Evolutionary conservation across 1,140 invertebrate genomes (phyloP), one percentile per base, ranked within the genome.

Genomic region (Chironomus striatipennis): DNA sequence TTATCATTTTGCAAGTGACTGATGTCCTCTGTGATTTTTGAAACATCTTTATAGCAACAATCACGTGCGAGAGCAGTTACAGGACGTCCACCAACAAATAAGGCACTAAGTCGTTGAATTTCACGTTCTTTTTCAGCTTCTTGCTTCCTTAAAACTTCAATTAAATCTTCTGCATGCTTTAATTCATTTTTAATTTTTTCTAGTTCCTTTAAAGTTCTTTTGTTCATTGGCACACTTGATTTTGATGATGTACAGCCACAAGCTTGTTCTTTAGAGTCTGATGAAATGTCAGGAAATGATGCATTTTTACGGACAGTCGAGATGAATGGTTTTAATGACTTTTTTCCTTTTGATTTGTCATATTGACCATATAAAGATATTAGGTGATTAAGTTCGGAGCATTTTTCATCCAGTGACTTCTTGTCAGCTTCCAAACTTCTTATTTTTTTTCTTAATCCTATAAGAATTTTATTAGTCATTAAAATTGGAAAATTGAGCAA

Each of bases 21-120:
- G 10, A 87, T 79, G 79, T 89, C 85, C 75, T 84, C 82, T 43
- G 81, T 76, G 73, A 83, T 76, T 15, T 77, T 73, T 75, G 79
- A 83, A 42, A 79, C 75, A 76, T 86, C 84, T 77, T 83, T 85
- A 77, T 85, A 87, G 74, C 82, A 85, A 78, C 86, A 89, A 76
- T 89, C 87, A 76, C 84, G 85, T 43, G 79, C 83, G 64, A 87
- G 78, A 2, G 85, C 86, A 8, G 76, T 79, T 1, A 85, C 80
- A 0, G 87, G 85, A 73, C 86, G 81, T 18, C 87, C 87, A 18
- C 86, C 86, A 77, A 86, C 81, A 1, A 89, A 77, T 78, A 89
- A 79, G 74, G 85, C 83, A 78, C 83, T 86, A 9, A 90, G 77
- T 9, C 88, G 82, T 57, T 80, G 76, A 75, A 89, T 87, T 82